A percentile compares a stretch with the other conserved stretches of the same genome.
These are phyloP conservation scores for Zaprionus tsacasi DNA, from an alignment of 1,140 invertebrate species.

Conservation along the genomic window DNA sequence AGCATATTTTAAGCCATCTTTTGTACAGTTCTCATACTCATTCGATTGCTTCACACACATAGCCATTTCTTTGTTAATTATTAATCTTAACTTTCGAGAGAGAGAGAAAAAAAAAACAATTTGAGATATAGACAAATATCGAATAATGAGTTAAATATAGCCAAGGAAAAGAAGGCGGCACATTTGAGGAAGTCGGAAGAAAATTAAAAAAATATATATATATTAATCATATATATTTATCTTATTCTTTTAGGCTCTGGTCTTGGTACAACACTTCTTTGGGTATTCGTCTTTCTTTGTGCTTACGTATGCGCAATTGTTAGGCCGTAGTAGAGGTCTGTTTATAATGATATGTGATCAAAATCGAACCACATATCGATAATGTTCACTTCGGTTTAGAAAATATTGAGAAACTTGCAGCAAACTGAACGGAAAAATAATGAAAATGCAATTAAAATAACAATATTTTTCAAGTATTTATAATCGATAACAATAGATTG, in stretches of 20 bases:
- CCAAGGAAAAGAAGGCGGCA: slow-evolving; percentile 17
- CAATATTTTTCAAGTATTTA: slow-evolving; percentile 5
- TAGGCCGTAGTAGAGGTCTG: slow-evolving; percentile 32
- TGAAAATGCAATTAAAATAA: slow-evolving; percentile 10
- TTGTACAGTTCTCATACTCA: slow-evolving; percentile 66
- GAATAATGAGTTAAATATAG: neutral
- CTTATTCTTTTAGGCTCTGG: slow-evolving; percentile 17
- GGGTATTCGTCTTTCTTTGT: slow-evolving; percentile 46
- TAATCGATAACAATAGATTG: slow-evolving; percentile 17
- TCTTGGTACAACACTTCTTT: slow-evolving; percentile 32
- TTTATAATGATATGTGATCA: slow-evolving; percentile 23
- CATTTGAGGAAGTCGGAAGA: slow-evolving; percentile 5
- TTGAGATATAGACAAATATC: slow-evolving; percentile 6
- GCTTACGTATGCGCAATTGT: slow-evolving; percentile 73
- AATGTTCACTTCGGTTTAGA: slow-evolving; percentile 6
- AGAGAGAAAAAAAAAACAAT: neutral
- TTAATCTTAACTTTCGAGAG: slow-evolving; percentile 14
- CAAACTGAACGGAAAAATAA: slow-evolving; percentile 17
- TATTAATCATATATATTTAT: too few species aligned
- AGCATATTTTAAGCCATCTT: slow-evolving; percentile 85
- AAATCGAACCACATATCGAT: slow-evolving; percentile 1
- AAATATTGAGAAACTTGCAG: slow-evolving; percentile 22
- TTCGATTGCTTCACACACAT: slow-evolving; percentile 30
- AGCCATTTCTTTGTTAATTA: slow-evolving; percentile 39
- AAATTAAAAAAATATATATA: neutral